Evolutionary conservation across 92 coral and sea anemone genomes (phyloP).

Genomic region (Heteractis magnifica): DNA sequence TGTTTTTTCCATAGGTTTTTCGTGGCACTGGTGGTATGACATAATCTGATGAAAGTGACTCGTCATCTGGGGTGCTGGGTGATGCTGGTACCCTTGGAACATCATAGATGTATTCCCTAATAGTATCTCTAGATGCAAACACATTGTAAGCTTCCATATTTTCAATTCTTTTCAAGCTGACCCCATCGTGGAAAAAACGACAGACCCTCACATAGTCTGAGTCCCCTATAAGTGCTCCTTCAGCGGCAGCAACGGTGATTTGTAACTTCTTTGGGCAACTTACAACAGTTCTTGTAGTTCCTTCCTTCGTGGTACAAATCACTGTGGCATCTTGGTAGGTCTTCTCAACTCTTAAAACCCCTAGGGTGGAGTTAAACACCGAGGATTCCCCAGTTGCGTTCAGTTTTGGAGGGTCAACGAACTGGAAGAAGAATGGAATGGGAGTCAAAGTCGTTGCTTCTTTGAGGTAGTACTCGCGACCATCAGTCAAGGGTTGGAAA

Average conservation of each 20-base stretch:
- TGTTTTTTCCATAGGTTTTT: not conserved
- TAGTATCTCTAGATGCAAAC: slow-evolving; percentile 79
- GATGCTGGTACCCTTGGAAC: slow-evolving; percentile 52
- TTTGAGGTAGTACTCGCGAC: slow-evolving; percentile 86
- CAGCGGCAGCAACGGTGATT: slow-evolving; percentile 78
- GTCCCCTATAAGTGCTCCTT: slow-evolving; percentile 83
- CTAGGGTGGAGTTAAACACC: slow-evolving; percentile 72
- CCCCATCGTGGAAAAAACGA: slow-evolving; percentile 76
- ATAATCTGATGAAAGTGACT: not conserved
- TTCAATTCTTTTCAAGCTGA: slow-evolving; percentile 70
- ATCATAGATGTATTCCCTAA: slow-evolving; percentile 70
- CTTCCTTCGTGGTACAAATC: slow-evolving; percentile 78
- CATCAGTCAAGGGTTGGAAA: slow-evolving; percentile 89
- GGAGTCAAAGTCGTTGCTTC: slow-evolving; percentile 47
- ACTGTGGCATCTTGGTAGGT: slow-evolving; percentile 66
- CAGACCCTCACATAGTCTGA: slow-evolving; percentile 84
- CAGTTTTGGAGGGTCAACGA: slow-evolving; percentile 56
- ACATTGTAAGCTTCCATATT: slow-evolving; percentile 76
- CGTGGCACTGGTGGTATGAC: slow-evolving; percentile 2
- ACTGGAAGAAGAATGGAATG: slow-evolving; percentile 83
- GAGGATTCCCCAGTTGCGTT: slow-evolving; percentile 49
- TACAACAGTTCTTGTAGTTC: slow-evolving; percentile 63
- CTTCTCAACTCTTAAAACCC: slow-evolving; percentile 64
- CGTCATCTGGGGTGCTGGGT: slow-evolving; percentile 31
- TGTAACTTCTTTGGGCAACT: slow-evolving; percentile 80